phyloP scores from a whole-genome alignment of 2,113 vertebrate genomes.

The Centropristis striata region DNA sequence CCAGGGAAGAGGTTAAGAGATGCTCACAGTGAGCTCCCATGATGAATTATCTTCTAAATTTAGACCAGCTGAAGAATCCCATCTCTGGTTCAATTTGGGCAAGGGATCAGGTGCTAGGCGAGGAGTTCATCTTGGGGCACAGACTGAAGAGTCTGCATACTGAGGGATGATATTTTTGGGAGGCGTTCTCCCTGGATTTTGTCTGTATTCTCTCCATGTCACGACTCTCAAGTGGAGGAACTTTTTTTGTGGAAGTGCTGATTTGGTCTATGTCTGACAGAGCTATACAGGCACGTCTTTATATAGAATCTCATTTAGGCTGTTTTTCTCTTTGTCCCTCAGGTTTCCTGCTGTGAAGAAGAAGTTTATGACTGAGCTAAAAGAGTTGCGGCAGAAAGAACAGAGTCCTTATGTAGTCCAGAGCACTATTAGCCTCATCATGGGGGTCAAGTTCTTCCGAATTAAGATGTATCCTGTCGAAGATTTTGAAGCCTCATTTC shows the following conservation, averaged over 20 bases:
- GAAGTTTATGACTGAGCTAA: conserved; percentile 95
- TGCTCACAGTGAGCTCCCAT: conserved; percentile 44
- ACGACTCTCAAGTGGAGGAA: conserved; percentile 1
- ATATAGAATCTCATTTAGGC: conserved; percentile 38
- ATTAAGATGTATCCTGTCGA: conserved; percentile 99
- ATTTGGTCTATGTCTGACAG: conserved; percentile 46
- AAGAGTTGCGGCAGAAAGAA: conserved; percentile 96
- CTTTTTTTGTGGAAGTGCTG: conserved; percentile 46
- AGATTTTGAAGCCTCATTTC: conserved; percentile 98
- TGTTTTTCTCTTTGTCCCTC: conserved; percentile 1
- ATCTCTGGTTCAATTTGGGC: conserved; percentile 66
- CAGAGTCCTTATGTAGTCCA: conserved; percentile 94
- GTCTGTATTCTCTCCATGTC: conserved; percentile 14
- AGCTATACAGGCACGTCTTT: conserved; percentile 22
- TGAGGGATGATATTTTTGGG: conserved; percentile 44
- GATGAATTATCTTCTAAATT: conserved; percentile 72
- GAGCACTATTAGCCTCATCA: conserved; percentile 97
- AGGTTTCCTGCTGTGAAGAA: conserved; percentile 91
- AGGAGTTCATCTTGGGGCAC: conserved; percentile 49
- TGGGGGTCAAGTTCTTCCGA: conserved; percentile 99
- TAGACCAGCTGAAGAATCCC: conserved; percentile 70
- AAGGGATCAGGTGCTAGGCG: conserved; percentile 53
- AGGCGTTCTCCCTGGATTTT: conserved; percentile 5
- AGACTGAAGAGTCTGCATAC: conserved; percentile 37
- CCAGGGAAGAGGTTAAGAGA: conserved; percentile 35